Evolutionary conservation across 2,888 invertebrate genomes (phyloP).

Genomic region (Metellina segmentata): DNA sequence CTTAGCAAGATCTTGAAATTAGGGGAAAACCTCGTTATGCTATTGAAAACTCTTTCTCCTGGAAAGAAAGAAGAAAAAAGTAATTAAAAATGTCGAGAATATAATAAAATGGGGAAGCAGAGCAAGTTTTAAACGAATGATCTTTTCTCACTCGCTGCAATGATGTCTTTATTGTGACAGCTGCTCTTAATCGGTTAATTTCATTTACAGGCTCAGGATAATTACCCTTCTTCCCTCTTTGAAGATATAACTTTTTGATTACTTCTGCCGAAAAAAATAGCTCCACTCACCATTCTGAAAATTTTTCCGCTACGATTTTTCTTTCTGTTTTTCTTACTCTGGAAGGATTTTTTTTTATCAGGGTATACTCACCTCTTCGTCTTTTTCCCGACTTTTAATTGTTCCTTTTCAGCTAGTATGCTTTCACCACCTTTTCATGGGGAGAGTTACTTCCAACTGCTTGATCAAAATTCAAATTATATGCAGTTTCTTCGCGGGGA

Average conservation of each 20-base stretch:
- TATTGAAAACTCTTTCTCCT: background rate
- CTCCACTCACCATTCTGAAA: background rate
- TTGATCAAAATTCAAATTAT: constrained; percentile 31
- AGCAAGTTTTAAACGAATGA: constrained; percentile 59
- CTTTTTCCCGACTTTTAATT: constrained; percentile 43
- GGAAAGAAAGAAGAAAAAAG: background rate
- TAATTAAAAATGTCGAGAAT: constrained; percentile 3
- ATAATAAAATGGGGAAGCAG: constrained; percentile 31
- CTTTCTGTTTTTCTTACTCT: background rate
- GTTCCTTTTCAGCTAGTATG: constrained; percentile 26
- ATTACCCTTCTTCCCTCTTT: constrained; percentile 49
- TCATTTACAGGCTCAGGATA: constrained; percentile 57
- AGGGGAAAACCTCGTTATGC: background rate
- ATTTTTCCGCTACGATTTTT: constrained; percentile 14
- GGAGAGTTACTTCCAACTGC: constrained; percentile 28
- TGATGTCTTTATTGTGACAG: constrained; percentile 67
- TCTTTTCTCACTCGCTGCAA: constrained; percentile 17
- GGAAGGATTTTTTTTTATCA: background rate
- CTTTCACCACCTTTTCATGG: constrained; percentile 43
- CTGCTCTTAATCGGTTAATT: constrained; percentile 63
- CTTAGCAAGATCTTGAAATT: background rate
- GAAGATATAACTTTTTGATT: constrained; percentile 55
- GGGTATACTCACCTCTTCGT: background rate
- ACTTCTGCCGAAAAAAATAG: constrained; percentile 37
- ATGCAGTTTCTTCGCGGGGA: background rate